phyloP scores from a whole-genome alignment of 2,113 vertebrate species.

The Gallinago paraguaiae region DNA sequence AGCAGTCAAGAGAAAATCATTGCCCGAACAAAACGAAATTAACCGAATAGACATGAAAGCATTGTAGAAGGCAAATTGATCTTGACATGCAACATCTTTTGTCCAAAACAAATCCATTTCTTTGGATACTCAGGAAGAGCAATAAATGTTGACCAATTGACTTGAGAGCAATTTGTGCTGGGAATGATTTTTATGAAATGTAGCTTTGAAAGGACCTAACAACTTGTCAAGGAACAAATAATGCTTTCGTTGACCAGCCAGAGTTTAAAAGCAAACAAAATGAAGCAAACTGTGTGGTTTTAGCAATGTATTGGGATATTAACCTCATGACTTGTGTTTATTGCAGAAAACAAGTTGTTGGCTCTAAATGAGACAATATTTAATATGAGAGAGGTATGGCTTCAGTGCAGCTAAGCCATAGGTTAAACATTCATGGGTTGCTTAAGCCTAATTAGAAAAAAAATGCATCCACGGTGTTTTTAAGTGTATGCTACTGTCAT shows the following conservation, averaged over 20 bases:
- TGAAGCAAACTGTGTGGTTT: background rate
- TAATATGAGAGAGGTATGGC: background rate
- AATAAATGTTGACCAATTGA: background rate
- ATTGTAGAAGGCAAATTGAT: slow-evolving; percentile 12
- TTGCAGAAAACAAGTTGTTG: background rate
- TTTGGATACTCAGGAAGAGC: background rate
- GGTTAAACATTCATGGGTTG: background rate
- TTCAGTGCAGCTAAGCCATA: background rate
- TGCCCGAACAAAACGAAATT: slow-evolving; percentile 35
- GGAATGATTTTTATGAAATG: slow-evolving; percentile 3
- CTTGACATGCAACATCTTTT: background rate
- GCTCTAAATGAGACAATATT: background rate
- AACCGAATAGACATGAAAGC: background rate
- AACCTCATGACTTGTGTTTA: background rate
- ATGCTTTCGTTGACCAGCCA: background rate
- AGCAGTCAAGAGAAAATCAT: slow-evolving; percentile 6
- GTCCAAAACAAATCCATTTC: background rate
- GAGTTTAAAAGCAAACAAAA: background rate
- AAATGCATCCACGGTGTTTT: background rate
- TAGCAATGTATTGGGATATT: background rate
- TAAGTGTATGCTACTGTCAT: background rate
- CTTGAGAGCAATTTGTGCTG: background rate
- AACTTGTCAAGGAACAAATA: background rate
- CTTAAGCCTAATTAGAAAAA: background rate
- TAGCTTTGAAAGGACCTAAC: background rate